Evolutionary conservation across 1,140 invertebrate species (phyloP), one percentile per base, ranked within the genome.

Genomic region (Agrypnia vestita): DNA sequence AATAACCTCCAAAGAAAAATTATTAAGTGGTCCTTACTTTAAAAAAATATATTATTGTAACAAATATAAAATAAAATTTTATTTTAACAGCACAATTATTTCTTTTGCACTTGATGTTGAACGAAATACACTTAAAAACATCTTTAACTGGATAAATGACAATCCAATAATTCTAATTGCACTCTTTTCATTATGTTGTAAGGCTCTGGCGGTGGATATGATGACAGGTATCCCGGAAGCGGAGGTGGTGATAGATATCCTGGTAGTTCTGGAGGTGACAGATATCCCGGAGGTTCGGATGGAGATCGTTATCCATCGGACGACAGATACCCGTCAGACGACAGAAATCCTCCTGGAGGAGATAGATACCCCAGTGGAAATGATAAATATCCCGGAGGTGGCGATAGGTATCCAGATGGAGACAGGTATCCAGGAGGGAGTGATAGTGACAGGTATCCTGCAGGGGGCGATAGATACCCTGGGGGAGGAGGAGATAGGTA

Each of bases 361-460:
- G 90, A 90, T 73, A 86, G 90, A 71, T 90, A 88, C 84, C 89
- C 90, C 82, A 72, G 55, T 13, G 43, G 43, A n/a, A 61, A 80
- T 74, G 86, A 87, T 72, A 87, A 84, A 87, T 89, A 89, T 84
- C 88, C 89, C 17, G 80, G 56, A 69, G 71, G 83, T 3, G 76
- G 85, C 80, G 90, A 90, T 69, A 86, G 90, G 72, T 90, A 88
- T 84, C 88, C 90, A 83, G 79, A 75, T 67, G 86, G 78, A 15
- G 86, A 88, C 79, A 82, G 86, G 87, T 89, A 89, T 86, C 86
- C 90, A 61, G 88, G 89, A 56, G 82, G 89, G 46, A 81, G 85
- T 25, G 62, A 75, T 80, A 85, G 64, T 77, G 84, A 83, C 77
- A 82, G 84, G 61, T 84, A 86, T 35, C 25, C 25, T 35, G 25